A percentile compares a stretch with the other conserved stretches of the same genome.
Evolutionary conservation across 2,888 invertebrate genomes (phyloP).

Genomic region (Iselma pallidipennis): DNA sequence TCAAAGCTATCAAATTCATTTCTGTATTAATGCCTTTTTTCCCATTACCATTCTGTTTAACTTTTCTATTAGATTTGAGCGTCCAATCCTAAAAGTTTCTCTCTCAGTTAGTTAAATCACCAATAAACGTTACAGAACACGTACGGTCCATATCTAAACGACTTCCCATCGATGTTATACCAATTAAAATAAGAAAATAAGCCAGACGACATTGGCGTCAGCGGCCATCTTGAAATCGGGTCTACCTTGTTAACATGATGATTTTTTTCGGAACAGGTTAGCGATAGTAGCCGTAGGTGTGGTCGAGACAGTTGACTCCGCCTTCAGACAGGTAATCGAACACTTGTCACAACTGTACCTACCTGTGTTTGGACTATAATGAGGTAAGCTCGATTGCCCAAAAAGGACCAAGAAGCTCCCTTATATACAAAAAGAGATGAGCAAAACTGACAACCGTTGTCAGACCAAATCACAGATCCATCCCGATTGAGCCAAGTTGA

Average conservation of each 20-base stretch:
- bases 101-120: constrained; percentile 44
- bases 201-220: constrained; percentile 52
- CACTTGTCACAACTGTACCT: constrained; percentile 48
- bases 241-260: constrained; percentile 53
- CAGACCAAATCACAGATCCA: neutral
- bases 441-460: neutral
- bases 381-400: constrained; percentile 20
- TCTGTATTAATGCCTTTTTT: neutral
- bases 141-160: constrained; percentile 51
- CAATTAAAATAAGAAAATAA: constrained; percentile 52
- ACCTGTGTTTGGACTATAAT: constrained; percentile 44
- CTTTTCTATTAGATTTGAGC: neutral
- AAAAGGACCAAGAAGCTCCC: neutral
- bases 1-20: neutral
- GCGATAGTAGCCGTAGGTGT: constrained; percentile 48
- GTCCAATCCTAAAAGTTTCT: neutral
- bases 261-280: constrained; percentile 54
- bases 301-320: constrained; percentile 43
- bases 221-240: constrained; percentile 54
- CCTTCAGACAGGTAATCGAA: constrained; percentile 50
- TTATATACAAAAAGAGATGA: neutral
- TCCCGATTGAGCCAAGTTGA: too few species aligned
- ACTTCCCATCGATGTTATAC: constrained; percentile 53
- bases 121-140: constrained; percentile 53
- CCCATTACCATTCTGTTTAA: neutral